Conservation (phyloP, 1,140 invertebrate genomes). For the Harlomillsia oculata region DNA sequence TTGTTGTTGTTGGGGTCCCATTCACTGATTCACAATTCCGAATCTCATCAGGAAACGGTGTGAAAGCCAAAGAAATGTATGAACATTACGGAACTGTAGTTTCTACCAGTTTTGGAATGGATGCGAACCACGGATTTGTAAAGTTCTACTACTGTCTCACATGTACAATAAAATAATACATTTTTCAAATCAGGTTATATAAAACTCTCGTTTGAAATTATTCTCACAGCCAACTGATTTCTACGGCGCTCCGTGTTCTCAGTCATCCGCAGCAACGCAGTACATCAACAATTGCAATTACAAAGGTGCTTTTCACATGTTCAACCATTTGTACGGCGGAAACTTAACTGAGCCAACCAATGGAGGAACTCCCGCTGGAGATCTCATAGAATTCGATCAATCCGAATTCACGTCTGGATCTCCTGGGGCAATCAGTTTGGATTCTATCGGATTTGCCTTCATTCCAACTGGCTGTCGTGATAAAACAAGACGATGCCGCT, state of each 20-base stretch:
- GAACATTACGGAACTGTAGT: slow-evolving; percentile 35
- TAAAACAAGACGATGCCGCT: slow-evolving; percentile 36
- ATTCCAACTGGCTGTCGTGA: slow-evolving; percentile 36
- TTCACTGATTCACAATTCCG: not conserved
- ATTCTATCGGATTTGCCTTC: slow-evolving; percentile 37
- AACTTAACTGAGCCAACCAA: slow-evolving; percentile 7
- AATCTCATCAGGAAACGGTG: slow-evolving; percentile 29
- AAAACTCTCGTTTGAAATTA: slow-evolving; percentile 2
- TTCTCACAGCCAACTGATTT: slow-evolving; percentile 38
- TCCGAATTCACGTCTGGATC: slow-evolving; percentile 35
- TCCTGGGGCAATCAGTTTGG: slow-evolving; percentile 33
- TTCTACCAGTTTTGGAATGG: slow-evolving; percentile 27
- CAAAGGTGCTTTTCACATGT: slow-evolving; percentile 38
- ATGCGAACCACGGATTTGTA: slow-evolving; percentile 28
- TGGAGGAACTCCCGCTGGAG: not conserved
- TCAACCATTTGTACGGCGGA: slow-evolving; percentile 39
- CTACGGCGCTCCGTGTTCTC: slow-evolving; percentile 38
- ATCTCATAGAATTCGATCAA: slow-evolving; percentile 36
- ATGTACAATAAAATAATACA: not conserved
- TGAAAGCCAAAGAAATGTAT: slow-evolving; percentile 35
- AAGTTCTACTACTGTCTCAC: not conserved
- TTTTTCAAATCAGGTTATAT: not conserved
- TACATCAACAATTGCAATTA: slow-evolving; percentile 41
- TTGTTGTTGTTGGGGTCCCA: not conserved
- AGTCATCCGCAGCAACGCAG: not conserved